phyloP scores from a whole-genome alignment of 2,797 vertebrate genomes.

The Dicrostonyx torquatus region DNA sequence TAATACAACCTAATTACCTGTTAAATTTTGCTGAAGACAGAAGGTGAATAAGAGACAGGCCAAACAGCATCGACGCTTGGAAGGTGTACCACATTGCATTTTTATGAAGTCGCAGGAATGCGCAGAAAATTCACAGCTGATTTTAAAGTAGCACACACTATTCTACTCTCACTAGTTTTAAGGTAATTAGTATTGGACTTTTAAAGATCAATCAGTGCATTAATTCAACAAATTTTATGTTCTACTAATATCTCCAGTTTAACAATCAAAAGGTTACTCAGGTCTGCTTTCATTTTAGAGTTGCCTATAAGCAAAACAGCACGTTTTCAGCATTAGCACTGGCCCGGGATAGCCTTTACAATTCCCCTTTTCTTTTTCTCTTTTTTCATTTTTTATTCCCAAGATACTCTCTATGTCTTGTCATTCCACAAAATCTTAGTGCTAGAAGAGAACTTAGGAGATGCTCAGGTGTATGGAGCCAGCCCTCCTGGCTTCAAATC shows the following conservation, averaged over 20 bases:
- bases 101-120: slow-evolving; percentile 52
- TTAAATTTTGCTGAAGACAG: slow-evolving; percentile 60
- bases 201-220: slow-evolving; percentile 44
- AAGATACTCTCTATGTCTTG: not conserved
- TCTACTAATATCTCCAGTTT: slow-evolving; percentile 16
- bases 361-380: not conserved
- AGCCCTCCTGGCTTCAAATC: slow-evolving; percentile 13
- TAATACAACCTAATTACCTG: not conserved
- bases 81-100: slow-evolving; percentile 34
- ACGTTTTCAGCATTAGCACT: not conserved
- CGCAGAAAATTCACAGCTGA: slow-evolving; percentile 15
- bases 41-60: slow-evolving; percentile 45
- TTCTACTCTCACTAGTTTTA: not conserved
- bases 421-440: slow-evolving; percentile 22
- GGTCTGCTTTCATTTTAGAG: not conserved
- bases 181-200: slow-evolving; percentile 56
- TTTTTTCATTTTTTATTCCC: not conserved
- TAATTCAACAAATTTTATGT: slow-evolving; percentile 48
- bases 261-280: slow-evolving; percentile 7
- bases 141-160: slow-evolving; percentile 39
- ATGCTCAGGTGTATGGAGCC: not conserved
- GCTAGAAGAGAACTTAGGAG: not conserved
- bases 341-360: not conserved
- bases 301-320: not conserved
- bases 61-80: slow-evolving; percentile 16